Base-by-base conservation (phyloP, 2,113 vertebrate species). In the Lophochroa leadbeateri region DNA sequence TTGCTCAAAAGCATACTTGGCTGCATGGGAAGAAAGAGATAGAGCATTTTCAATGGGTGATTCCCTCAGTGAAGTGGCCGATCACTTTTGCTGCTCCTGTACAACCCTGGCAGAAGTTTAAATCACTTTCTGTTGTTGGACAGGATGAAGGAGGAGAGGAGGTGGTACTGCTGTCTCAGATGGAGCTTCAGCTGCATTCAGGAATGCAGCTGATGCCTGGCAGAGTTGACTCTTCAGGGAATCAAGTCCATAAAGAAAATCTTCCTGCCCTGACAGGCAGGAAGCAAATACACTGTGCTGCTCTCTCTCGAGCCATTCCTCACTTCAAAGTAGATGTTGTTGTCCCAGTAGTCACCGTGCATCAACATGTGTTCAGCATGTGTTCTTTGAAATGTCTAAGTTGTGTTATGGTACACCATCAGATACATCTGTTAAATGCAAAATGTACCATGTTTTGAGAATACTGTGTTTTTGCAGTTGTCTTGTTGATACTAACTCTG, bases 301-400 rank as follows among this genome's bases (percentile, higher is more conserved):
- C 43, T 75, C 9, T 43, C 31, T 60, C 19, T 71, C 0, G 8
- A 35, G 31, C 23, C 13, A 6, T 49, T 64, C 33, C n/a, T 69
- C 13, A 16, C 27, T 58, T 64, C 23, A 58, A 6, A 57, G 17
- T 9, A 74, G 78, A 21, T 0, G 1, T 31, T 1, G 2, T 61
- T 41, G 65, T 78, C 24, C 6, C 2, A 17, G 0, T 11, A 52
- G 37, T 39, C 20, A 25, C 15, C 0, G 0, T 55, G 14, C 10
- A 49, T 41, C 41, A 50, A 35, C 9, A 5, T 8, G 17, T 46
- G 9, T 43, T 84, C 37, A 35, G 7, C 11, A 2, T 14, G n/a
- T 6, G 17, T 58, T 70, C 15, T 84, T 80, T 39, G 43, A 68
- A 63, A 63, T 43, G 27, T 35, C 13, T 29, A 35, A 41, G 23